Evolutionary conservation across 2,888 invertebrate species (phyloP).

Genomic region (Rhagophthalmus giganteus): DNA sequence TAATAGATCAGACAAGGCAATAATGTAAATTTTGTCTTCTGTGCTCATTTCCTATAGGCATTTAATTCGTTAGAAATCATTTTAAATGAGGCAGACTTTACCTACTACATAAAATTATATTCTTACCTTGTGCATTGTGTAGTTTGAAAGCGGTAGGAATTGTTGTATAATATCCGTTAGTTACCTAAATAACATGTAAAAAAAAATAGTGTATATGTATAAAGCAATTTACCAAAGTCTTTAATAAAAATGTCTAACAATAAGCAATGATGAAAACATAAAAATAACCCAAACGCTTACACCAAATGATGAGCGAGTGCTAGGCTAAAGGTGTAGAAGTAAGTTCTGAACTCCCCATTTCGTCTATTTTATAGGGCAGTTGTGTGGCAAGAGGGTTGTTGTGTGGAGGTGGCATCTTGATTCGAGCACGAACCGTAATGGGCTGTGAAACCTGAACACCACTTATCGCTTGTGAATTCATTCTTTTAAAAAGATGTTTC

Average conservation of each 20-base stretch:
- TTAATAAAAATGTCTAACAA: neutral
- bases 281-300: conserved; percentile 24
- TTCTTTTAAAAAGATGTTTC: conserved; percentile 2
- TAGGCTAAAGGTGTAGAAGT: conserved; percentile 46
- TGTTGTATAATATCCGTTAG: conserved; percentile 17
- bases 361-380: conserved; percentile 66
- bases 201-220: neutral
- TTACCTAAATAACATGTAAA: conserved; percentile 23
- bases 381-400: conserved; percentile 56
- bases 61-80: too few relatives aligned
- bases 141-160: too few relatives aligned
- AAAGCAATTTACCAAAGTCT: neutral
- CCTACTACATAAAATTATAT: too few relatives aligned
- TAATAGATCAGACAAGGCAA: too few relatives aligned
- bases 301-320: conserved; percentile 28
- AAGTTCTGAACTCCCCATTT: conserved; percentile 62
- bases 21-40: too few relatives aligned
- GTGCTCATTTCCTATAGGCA: too few relatives aligned
- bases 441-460: conserved; percentile 35
- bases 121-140: neutral
- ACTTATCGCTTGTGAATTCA: conserved; percentile 22
- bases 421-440: conserved; percentile 43
- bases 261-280: conserved; percentile 13
- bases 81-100: too few relatives aligned
- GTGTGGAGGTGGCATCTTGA: conserved; percentile 50